Evolutionary conservation across 2,797 vertebrate genomes (phyloP).

Genomic region (Karalla daura): DNA sequence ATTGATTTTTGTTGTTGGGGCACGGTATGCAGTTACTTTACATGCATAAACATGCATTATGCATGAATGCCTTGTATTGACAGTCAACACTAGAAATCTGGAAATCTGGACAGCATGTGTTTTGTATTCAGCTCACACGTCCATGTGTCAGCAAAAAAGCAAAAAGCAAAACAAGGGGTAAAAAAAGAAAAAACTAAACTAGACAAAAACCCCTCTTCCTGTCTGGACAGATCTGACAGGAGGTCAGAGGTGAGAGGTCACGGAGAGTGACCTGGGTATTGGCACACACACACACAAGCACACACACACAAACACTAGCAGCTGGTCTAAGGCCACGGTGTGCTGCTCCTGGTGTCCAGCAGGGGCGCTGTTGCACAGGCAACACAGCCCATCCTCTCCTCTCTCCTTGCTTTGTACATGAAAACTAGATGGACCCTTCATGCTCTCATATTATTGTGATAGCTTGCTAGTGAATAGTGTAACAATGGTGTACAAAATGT

Average conservation of each 20-base stretch:
- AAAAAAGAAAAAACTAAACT: too few species aligned
- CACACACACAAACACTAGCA: conserved; percentile 16
- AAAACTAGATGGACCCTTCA: not conserved
- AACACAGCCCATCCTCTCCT: not conserved
- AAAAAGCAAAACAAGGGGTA: not conserved
- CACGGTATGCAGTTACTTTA: conserved; percentile 46
- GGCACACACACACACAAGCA: not conserved
- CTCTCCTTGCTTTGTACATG: not conserved
- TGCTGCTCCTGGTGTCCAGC: conserved; percentile 38
- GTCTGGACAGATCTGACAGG: conserved; percentile 43
- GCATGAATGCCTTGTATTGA: conserved; percentile 29
- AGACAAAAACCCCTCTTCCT: conserved; percentile 15
- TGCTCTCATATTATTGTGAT: too few species aligned
- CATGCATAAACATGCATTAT: conserved; percentile 61
- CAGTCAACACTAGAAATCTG: conserved; percentile 12
- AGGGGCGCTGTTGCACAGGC: conserved; percentile 59
- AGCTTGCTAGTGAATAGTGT: too few species aligned
- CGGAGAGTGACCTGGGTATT: conserved; percentile 36
- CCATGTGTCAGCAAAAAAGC: conserved; percentile 28
- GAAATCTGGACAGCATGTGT: not conserved
- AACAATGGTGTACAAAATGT: too few species aligned
- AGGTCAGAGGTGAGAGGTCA: conserved; percentile 56
- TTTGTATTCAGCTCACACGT: not conserved
- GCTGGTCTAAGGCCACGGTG: conserved; percentile 24
- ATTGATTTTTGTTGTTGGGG: conserved; percentile 62